Conservation (phyloP, 2,888 invertebrate species). For the Pachliopta kotzebuea region DNA sequence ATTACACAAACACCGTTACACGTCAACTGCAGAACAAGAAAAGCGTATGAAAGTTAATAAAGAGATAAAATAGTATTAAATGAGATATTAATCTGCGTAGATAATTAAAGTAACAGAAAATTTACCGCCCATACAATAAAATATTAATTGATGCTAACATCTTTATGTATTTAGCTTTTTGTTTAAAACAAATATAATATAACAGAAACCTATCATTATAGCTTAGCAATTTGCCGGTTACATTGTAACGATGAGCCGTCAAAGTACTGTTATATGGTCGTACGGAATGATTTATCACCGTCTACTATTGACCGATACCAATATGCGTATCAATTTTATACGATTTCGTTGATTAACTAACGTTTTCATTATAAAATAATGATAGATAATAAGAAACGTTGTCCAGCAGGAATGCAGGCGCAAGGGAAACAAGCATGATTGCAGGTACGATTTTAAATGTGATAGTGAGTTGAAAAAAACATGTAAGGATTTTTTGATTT, state of each 20-base stretch:
- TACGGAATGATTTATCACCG: conserved; percentile 16
- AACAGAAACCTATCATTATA: conserved; percentile 14
- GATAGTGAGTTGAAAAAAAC: too few relatives aligned
- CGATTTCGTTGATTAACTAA: neutral
- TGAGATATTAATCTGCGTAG: conserved; percentile 1
- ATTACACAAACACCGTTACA: neutral
- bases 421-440: too few relatives aligned
- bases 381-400: neutral
- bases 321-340: neutral
- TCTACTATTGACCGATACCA: conserved; percentile 4
- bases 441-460: too few relatives aligned
- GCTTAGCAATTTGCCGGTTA: conserved; percentile 15
- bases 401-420: neutral
- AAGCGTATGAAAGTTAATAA: neutral
- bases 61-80: conserved; percentile 1
- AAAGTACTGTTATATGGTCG: conserved; percentile 11
- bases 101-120: conserved; percentile 1
- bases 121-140: conserved; percentile 7
- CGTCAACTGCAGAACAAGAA: neutral
- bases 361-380: neutral
- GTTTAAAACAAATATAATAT: conserved; percentile 14
- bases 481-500: too few relatives aligned
- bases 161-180: neutral
- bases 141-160: conserved; percentile 7
- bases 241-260: conserved; percentile 15